Percentiles rank a stretch among this genome's conserved stretches.
Evolutionary conservation across 2,888 invertebrate genomes (phyloP).

Genomic region (Aethes cnicana): DNA sequence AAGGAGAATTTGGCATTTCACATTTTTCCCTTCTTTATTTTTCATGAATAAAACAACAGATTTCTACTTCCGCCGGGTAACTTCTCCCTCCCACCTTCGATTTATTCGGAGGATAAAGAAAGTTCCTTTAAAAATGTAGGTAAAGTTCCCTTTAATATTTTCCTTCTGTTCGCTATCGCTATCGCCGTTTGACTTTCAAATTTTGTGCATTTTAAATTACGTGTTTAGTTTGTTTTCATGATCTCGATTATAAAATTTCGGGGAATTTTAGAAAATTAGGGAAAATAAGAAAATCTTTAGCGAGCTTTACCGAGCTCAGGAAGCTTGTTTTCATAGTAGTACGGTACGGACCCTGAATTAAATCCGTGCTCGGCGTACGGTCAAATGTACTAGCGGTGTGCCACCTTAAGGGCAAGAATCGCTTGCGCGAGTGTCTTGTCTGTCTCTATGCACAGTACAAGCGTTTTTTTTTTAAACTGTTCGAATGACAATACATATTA

Average conservation of each 20-base stretch:
- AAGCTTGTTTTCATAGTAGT: too few relatives aligned
- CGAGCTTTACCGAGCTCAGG: too few relatives aligned
- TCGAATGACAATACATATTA: too few relatives aligned
- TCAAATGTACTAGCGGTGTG: too few relatives aligned
- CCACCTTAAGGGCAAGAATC: too few relatives aligned
- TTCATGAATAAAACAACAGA: conserved; percentile 83
- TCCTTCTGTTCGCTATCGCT: conserved; percentile 73
- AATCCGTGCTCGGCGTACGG: too few relatives aligned
- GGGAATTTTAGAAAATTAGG: too few relatives aligned
- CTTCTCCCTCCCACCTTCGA: conserved; percentile 80
- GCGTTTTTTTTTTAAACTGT: too few relatives aligned
- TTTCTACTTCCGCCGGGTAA: conserved; percentile 73
- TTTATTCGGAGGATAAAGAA: conserved; percentile 80
- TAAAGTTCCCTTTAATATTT: conserved; percentile 79
- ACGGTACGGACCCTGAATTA: too few relatives aligned
- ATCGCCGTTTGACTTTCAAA: conserved; percentile 63
- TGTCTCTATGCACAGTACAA: too few relatives aligned
- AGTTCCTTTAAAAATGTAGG: conserved; percentile 78
- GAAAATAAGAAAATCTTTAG: too few relatives aligned
- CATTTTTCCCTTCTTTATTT: conserved; percentile 72
- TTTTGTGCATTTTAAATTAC: conserved; percentile 74
- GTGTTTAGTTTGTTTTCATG: conserved; percentile 51
- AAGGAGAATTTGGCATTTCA: conserved; percentile 56
- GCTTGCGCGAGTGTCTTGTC: too few relatives aligned
- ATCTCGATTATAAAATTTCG: conserved; percentile 26